Conservation (phyloP, 2,888 invertebrate species). For the Ectemnius lituratus region DNA sequence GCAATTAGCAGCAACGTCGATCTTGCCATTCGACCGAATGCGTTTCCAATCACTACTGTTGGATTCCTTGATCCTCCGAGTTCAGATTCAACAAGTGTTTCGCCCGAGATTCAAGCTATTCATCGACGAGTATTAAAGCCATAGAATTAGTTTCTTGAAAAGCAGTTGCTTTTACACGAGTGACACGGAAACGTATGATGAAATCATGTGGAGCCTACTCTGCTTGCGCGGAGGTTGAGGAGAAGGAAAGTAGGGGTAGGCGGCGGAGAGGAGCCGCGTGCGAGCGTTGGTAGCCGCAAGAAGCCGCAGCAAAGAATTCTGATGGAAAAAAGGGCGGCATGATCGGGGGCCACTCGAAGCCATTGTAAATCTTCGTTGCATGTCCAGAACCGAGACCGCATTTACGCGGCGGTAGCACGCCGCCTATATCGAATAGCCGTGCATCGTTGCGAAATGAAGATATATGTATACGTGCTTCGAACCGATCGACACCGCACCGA, state of each 20-base stretch:
- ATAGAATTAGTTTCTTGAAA: too few species aligned
- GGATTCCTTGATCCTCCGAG: too few species aligned
- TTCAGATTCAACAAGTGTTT: too few species aligned
- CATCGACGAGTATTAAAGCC: too few species aligned
- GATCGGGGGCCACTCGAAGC: constrained; percentile 31
- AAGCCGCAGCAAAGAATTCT: constrained; percentile 20
- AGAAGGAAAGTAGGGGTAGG: neutral
- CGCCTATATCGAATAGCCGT: constrained; percentile 58
- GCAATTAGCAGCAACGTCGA: too few species aligned
- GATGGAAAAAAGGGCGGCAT: constrained; percentile 5
- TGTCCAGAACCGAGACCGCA: constrained; percentile 27
- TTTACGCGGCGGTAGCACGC: constrained; percentile 36
- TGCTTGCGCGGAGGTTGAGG: neutral
- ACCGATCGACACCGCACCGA: constrained; percentile 40
- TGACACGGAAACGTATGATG: too few species aligned
- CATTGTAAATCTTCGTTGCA: constrained; percentile 51
- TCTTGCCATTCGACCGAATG: too few species aligned
- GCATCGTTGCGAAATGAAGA: constrained; percentile 65
- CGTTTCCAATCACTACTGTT: too few species aligned
- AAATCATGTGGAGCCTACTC: too few species aligned
- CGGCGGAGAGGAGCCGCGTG: neutral
- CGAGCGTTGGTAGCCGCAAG: constrained; percentile 23
- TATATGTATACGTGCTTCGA: constrained; percentile 50
- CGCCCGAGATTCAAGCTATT: too few species aligned
- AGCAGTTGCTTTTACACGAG: too few species aligned